phyloP scores from a whole-genome alignment of 2,113 vertebrate species.

The Monopterus albus region DNA sequence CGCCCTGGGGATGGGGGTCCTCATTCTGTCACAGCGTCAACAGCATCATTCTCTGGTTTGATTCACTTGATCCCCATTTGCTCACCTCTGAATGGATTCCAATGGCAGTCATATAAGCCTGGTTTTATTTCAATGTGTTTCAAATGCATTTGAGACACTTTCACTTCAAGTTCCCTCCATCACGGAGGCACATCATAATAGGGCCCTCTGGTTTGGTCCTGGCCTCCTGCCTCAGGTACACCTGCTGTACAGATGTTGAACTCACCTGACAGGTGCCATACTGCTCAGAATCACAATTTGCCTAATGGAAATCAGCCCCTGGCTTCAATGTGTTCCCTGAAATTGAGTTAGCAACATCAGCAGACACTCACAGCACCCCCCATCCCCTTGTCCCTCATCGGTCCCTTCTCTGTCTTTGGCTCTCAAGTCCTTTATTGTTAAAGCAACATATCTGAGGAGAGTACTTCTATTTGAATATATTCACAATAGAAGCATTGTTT shows the following conservation, averaged over 20 bases:
- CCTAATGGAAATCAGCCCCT: slow-evolving; percentile 72
- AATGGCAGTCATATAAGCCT: too few relatives aligned
- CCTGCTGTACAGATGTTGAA: slow-evolving; percentile 57
- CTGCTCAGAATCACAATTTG: slow-evolving; percentile 73
- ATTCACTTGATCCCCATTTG: slow-evolving; percentile 51
- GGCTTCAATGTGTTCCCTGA: slow-evolving; percentile 68
- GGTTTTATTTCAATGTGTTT: slow-evolving; percentile 75
- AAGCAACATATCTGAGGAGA: slow-evolving; percentile 25
- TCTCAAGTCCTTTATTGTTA: slow-evolving; percentile 44
- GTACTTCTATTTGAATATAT: slow-evolving; percentile 30
- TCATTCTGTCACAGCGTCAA: slow-evolving; percentile 52
- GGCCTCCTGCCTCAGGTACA: slow-evolving; percentile 21
- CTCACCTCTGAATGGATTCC: too few relatives aligned
- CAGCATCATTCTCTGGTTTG: slow-evolving; percentile 62
- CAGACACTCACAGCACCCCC: slow-evolving; percentile 53
- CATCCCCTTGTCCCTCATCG: background rate
- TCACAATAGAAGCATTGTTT: slow-evolving; percentile 36
- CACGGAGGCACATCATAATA: slow-evolving; percentile 41
- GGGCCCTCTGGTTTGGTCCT: slow-evolving; percentile 17
- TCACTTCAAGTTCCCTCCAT: slow-evolving; percentile 68
- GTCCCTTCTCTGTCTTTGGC: slow-evolving; percentile 12
- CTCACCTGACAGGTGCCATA: slow-evolving; percentile 67
- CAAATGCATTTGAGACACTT: slow-evolving; percentile 70
- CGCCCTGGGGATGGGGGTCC: slow-evolving; percentile 18
- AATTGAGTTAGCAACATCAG: slow-evolving; percentile 72